Evolutionary conservation across 2,797 vertebrate genomes (phyloP), one percentile per base, ranked within the genome.

Genomic region (Nothura maculosa): DNA sequence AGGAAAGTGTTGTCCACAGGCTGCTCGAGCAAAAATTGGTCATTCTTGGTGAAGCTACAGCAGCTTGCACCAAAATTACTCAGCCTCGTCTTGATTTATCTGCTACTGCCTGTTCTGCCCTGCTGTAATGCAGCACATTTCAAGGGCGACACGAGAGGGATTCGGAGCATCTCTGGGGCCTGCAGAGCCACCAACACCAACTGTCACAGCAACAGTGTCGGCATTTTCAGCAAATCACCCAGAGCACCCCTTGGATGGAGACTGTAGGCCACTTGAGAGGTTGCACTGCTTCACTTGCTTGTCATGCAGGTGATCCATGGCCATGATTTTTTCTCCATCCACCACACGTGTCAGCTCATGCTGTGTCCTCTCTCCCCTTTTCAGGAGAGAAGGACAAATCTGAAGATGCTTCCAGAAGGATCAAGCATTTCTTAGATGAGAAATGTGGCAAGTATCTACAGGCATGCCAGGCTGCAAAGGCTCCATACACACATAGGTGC

Each of bases 281-380:
- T 14, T 32, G 12, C 5, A 1, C 22, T 8, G 4, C 12, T 47
- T 36, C 12, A 2, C 12, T 25, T 15, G 13, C 22, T 22, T 21
- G 10, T 14, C 16, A 12, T 1, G 1, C 11, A 1, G 30, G 30
- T 28, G 14, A 14, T 9, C 38, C 21, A 27, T 21, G 17, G 63
- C 30, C 32, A 24, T 32, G 47, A 3, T 9, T 62, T 34, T 28
- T 40, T 67, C 27, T 57, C 27, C 17, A 13, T 72, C 30, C 47
- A 13, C 22, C 24, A 10, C 17, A 47, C 20, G 13, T 3, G 8
- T 11, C 13, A 58, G 4, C 30, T 43, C 16, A 10, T 40, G 11
- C 21, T 28, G 11, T 48, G 54, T 20, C 27, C 2, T 64, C 40
- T 85, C 30, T 48, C 18, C n/a, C 10, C 12, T 4, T 8, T 72